A percentile compares a stretch with the other conserved stretches of the same genome.
phyloP scores from a whole-genome alignment of 2,113 vertebrate species.

The Kryptolebias marmoratus region DNA sequence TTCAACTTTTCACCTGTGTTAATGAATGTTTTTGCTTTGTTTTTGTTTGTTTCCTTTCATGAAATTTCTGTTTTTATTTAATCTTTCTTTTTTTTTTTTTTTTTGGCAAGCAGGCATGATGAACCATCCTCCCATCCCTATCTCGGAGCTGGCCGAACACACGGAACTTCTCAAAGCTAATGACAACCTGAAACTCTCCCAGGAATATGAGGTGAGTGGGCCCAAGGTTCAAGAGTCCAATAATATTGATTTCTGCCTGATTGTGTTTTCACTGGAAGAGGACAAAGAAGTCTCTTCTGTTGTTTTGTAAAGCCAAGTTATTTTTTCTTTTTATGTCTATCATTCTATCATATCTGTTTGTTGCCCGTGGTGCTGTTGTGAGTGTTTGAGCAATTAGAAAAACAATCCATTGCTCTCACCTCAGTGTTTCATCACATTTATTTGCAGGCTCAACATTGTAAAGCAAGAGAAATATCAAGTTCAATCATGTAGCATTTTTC shows the following conservation, averaged over 20 bases:
- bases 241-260: constrained; percentile 43
- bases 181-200: constrained; percentile 97
- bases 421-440: constrained; percentile 11
- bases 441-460: constrained; percentile 10
- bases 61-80: constrained; percentile 32
- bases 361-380: constrained; percentile 5
- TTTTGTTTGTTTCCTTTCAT: constrained; percentile 17
- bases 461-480: constrained; percentile 30
- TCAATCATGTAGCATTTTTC: constrained; percentile 23
- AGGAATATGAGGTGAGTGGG: constrained; percentile 94
- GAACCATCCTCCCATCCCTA: constrained; percentile 95
- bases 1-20: neutral
- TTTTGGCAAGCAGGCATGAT: constrained; percentile 88
- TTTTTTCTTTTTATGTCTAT: neutral
- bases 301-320: neutral
- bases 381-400: constrained; percentile 15
- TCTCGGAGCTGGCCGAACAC: constrained; percentile 94
- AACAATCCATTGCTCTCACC: neutral
- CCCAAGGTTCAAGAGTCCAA: constrained; percentile 22
- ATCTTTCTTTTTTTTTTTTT: constrained; percentile 4
- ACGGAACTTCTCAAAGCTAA: constrained; percentile 97
- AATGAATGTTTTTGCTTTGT: neutral
- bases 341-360: neutral
- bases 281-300: neutral
- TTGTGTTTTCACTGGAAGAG: constrained; percentile 38